phyloP scores from a whole-genome alignment of 92 coral and sea anemone species.

The Umimayanthus kanabou region DNA sequence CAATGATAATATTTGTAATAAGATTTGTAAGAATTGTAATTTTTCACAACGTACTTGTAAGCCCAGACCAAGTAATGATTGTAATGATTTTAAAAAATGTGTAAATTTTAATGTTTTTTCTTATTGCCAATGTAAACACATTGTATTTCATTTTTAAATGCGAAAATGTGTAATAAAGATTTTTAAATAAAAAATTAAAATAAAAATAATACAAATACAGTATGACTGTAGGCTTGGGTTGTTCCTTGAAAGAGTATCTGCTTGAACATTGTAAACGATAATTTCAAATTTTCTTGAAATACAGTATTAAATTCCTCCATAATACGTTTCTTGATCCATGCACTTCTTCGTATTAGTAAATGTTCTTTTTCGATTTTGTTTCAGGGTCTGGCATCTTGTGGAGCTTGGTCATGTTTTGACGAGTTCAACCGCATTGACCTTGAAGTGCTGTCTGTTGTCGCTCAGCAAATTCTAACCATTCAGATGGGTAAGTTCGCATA shows the following conservation, averaged over 20 bases:
- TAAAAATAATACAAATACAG: neutral
- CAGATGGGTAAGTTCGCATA: conserved; percentile 82
- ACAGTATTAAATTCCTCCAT: too few relatives aligned
- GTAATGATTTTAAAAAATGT: too few relatives aligned
- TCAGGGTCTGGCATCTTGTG: conserved; percentile 95
- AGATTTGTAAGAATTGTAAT: too few relatives aligned
- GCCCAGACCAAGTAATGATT: too few relatives aligned
- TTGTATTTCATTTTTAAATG: too few relatives aligned
- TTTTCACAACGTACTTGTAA: too few relatives aligned
- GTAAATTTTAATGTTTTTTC: too few relatives aligned
- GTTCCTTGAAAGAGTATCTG: neutral
- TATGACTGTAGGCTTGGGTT: neutral
- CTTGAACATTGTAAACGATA: neutral
- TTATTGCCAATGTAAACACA: too few relatives aligned
- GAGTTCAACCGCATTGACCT: conserved; percentile 97
- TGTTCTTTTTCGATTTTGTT: neutral
- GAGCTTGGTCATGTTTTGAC: conserved; percentile 99
- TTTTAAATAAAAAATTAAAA: too few relatives aligned
- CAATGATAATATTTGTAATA: too few relatives aligned
- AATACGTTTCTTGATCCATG: neutral
- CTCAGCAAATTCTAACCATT: conserved; percentile 94
- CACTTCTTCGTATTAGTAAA: neutral
- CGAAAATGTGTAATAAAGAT: too few relatives aligned
- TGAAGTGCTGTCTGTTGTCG: conserved; percentile 95
- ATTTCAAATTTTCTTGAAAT: too few relatives aligned